Evolutionary conservation across 2,797 vertebrate species (phyloP).

Genomic region (Denticeps clupeoides): DNA sequence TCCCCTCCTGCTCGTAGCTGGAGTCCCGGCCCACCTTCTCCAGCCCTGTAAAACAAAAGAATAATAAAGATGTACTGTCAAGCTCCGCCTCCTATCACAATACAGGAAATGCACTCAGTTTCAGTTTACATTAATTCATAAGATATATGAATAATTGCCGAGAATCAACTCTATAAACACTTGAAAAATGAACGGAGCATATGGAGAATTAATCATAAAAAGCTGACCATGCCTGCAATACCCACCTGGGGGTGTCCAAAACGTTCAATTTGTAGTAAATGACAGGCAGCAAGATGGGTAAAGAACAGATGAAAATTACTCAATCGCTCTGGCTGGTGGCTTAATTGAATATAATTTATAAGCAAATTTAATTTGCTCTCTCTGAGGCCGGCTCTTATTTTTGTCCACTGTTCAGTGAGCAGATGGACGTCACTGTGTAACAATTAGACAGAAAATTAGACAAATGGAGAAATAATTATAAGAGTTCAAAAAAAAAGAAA

Average conservation of each 20-base stretch:
- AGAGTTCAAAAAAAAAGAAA: no score
- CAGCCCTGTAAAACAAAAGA: slow-evolving; percentile 60
- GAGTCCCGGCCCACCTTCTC: slow-evolving; percentile 90
- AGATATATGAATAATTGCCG: no score
- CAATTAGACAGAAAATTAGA: slow-evolving; percentile 48
- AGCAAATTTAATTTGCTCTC: slow-evolving; percentile 39
- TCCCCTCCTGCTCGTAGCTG: slow-evolving; percentile 88
- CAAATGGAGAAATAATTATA: slow-evolving; percentile 47
- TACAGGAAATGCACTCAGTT: no score
- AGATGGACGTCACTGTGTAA: slow-evolving; percentile 26
- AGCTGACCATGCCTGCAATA: no score
- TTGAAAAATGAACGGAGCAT: no score
- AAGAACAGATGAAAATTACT: slow-evolving; percentile 32
- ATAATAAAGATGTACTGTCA: no score
- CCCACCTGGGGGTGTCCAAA: no score
- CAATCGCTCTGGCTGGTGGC: slow-evolving; percentile 40
- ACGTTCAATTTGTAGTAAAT: no score
- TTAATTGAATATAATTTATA: slow-evolving; percentile 46
- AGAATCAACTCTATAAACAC: no score
- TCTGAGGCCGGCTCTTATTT: slow-evolving; percentile 17
- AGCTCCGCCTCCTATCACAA: no score
- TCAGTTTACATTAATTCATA: no score
- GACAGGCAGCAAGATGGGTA: slow-evolving; percentile 15
- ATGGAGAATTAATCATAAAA: no score
- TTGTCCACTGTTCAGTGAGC: slow-evolving; percentile 8